Evolutionary conservation across 2,113 vertebrate species (phyloP).

Genomic region (Pteropus alecto): DNA sequence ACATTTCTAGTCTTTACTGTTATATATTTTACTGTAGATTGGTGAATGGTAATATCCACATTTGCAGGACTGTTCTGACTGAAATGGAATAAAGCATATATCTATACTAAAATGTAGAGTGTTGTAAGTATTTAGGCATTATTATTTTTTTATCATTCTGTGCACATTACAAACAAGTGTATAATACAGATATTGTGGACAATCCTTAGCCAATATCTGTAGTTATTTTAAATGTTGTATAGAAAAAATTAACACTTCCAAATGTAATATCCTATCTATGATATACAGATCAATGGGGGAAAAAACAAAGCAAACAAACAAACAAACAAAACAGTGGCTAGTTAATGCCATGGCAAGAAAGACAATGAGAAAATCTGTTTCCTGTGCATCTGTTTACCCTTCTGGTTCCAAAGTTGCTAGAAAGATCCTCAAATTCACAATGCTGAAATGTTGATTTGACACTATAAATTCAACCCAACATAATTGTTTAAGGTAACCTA

Average conservation of each 20-base stretch:
- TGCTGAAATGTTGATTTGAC: neutral
- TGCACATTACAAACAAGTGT: neutral
- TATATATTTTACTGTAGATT: neutral
- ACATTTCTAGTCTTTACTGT: neutral
- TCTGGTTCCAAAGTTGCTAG: neutral
- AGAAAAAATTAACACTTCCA: neutral
- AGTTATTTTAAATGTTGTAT: neutral
- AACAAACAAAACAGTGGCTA: neutral
- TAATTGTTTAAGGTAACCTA: neutral
- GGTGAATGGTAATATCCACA: neutral
- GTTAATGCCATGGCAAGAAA: neutral
- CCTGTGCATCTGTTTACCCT: neutral
- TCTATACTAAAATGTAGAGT: neutral
- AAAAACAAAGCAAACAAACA: neutral
- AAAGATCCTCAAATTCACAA: neutral
- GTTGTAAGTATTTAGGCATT: neutral
- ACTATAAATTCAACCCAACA: neutral
- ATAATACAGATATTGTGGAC: neutral
- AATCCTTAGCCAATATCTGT: neutral
- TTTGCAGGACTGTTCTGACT: neutral
- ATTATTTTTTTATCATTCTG: neutral
- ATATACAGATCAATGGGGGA: neutral
- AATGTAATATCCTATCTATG: neutral
- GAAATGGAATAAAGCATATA: neutral
- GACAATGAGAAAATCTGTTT: neutral